These are phyloP conservation scores for Argya squamiceps DNA, from an alignment of 2,797 vertebrate species.

Conservation along the genomic window DNA sequence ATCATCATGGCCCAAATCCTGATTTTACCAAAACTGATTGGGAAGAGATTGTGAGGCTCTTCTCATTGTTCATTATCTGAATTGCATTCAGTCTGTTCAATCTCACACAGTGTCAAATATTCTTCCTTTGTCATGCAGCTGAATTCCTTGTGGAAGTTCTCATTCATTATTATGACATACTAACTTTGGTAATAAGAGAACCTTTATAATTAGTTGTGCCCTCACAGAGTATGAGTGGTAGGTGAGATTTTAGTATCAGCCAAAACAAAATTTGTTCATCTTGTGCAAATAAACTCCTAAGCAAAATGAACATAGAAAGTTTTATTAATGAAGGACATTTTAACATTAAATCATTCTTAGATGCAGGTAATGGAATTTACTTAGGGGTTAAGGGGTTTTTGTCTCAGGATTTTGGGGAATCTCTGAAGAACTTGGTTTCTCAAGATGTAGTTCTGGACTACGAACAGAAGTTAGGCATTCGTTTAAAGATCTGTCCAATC, in stretches of 20 bases:
- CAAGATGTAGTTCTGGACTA: neutral
- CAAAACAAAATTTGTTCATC: neutral
- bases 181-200: neutral
- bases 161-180: accelerated
- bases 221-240: neutral
- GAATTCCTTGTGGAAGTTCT: neutral
- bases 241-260: neutral
- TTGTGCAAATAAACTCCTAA: neutral
- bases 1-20: neutral
- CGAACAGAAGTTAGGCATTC: neutral
- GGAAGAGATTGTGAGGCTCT: neutral
- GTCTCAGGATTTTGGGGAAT: neutral
- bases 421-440: neutral
- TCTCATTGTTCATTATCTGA: neutral
- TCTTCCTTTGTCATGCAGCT: neutral
- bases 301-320: neutral
- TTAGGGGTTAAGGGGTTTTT: accelerated
- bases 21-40: neutral
- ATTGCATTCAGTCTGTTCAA: neutral
- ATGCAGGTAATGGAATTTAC: neutral
- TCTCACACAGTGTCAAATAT: accelerated
- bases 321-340: neutral
- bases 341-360: neutral
- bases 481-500: neutral
- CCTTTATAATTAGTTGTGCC: neutral